These are phyloP conservation scores for Diphyllodes magnificus DNA, from an alignment of 2,113 vertebrate species.

Conservation along the genomic window DNA sequence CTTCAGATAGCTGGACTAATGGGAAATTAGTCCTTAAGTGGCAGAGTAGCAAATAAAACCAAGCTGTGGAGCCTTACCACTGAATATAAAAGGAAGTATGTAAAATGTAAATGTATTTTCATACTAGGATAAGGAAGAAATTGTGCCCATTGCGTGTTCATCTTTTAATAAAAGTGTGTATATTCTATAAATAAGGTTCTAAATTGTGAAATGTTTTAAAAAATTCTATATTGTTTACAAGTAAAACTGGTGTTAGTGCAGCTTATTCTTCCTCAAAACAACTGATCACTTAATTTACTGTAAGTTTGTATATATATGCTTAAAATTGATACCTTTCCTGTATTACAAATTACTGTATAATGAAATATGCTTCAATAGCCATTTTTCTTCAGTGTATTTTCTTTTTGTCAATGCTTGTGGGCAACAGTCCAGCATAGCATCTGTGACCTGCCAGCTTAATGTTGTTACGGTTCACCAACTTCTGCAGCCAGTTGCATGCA, in stretches of 20 bases:
- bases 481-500: not conserved
- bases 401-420: not conserved
- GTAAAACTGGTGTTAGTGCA: not conserved
- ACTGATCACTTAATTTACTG: conserved; percentile 27
- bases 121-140: not conserved
- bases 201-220: conserved; percentile 27
- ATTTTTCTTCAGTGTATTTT: not conserved
- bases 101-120: conserved; percentile 48
- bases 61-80: not conserved
- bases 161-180: not conserved
- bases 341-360: conserved; percentile 42
- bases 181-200: conserved; percentile 13
- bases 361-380: conserved; percentile 26
- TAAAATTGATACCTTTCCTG: conserved; percentile 12
- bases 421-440: not conserved
- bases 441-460: not conserved
- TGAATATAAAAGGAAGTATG: conserved; percentile 1
- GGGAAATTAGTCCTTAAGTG: not conserved
- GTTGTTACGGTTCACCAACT: accelerated
- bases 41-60: conserved; percentile 15
- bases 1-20: not conserved
- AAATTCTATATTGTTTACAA: conserved; percentile 37
- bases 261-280: conserved; percentile 39
- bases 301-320: conserved; percentile 35
- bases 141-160: not conserved